Evolutionary conservation across 2,888 invertebrate species (phyloP).

Genomic region (Lepidocyrtoides sp.): DNA sequence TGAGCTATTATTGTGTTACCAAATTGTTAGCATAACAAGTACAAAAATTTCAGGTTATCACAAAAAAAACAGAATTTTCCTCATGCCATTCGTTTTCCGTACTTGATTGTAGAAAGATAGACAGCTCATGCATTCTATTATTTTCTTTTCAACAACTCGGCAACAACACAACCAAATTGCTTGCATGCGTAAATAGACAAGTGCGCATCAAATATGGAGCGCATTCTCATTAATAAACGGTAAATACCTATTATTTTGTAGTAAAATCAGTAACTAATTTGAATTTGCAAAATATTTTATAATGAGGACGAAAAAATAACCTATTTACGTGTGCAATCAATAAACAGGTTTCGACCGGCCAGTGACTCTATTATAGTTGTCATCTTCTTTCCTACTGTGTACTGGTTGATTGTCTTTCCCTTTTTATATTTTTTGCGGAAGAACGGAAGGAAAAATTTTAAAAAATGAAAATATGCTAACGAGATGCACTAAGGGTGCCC

Average conservation of each 20-base stretch:
- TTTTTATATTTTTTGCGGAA: not conserved
- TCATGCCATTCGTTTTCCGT: not conserved
- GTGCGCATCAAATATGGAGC: no score
- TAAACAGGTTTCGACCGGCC: constrained; percentile 31
- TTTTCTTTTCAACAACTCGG: not conserved
- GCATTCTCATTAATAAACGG: no score
- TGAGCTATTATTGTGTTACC: not conserved
- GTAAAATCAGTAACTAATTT: not conserved
- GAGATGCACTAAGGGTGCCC: not conserved
- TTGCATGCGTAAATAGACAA: no score
- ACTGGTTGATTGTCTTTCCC: not conserved
- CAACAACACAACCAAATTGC: not conserved
- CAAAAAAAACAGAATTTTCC: not conserved
- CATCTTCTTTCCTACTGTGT: constrained; percentile 15
- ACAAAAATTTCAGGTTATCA: not conserved
- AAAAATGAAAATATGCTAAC: not conserved
- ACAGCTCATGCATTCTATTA: not conserved
- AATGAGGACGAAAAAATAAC: not conserved
- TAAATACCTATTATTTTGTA: not conserved
- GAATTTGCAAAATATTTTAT: not conserved
- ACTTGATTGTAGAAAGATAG: not conserved
- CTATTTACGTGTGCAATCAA: not conserved
- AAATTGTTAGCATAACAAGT: not conserved
- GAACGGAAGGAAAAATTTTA: not conserved
- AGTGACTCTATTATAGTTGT: not conserved